Evolutionary conservation across 2,888 invertebrate genomes (phyloP).

Genomic region (Odontomyia ornata): DNA sequence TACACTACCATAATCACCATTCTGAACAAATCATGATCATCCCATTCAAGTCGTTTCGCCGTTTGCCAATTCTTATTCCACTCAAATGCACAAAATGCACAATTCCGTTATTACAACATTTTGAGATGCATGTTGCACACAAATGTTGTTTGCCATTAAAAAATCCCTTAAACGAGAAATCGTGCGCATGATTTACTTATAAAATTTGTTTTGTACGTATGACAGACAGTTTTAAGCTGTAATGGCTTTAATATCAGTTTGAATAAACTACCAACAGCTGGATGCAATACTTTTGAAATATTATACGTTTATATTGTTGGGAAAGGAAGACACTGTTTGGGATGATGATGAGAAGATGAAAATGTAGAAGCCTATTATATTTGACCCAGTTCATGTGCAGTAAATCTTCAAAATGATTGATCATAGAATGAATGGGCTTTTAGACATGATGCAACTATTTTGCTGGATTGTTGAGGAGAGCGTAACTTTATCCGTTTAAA

Average conservation of each 20-base stretch:
- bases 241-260: background rate
- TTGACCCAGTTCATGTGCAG: slow-evolving; percentile 3
- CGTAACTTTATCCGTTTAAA: too few species aligned
- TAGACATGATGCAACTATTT: background rate
- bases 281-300: background rate
- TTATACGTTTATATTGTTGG: too few species aligned
- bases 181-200: slow-evolving; percentile 2
- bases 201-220: slow-evolving; percentile 10
- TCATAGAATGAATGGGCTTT: background rate
- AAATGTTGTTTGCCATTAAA: background rate
- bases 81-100: slow-evolving; percentile 1
- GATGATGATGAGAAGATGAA: too few species aligned
- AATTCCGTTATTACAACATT: background rate
- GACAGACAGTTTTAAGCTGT: background rate
- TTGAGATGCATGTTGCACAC: slow-evolving; percentile 14
- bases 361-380: background rate
- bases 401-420: slow-evolving; percentile 1
- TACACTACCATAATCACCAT: background rate
- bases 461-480: too few species aligned
- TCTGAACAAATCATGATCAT: slow-evolving; percentile 16
- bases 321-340: background rate
- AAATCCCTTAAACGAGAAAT: background rate
- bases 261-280: background rate
- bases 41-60: too few species aligned
- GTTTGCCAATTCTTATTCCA: background rate